Evolutionary conservation across 1,140 invertebrate species (phyloP), one percentile per base, ranked within the genome.

Genomic region (Dufourea novaeangliae): DNA sequence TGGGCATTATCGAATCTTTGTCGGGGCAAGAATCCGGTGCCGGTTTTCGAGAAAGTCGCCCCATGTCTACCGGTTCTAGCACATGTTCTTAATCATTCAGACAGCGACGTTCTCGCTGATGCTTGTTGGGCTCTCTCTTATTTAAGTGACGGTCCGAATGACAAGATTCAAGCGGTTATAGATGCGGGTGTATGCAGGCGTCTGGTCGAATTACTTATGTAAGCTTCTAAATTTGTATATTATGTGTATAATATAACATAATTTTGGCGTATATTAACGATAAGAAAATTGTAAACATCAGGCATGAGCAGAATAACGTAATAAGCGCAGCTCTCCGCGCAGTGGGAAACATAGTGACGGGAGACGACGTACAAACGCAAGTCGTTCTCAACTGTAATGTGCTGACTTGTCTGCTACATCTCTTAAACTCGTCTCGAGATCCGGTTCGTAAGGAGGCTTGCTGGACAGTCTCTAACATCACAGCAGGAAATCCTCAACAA

Each of bases 401-500:
- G 41, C 93, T 99, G 75, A 96, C 96, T 0, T 98, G 96, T 90
- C 93, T 99, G 56, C 93, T 96, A 69, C 95, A 97, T 88, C 93
- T 99, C 37, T 93, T 99, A 57, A 94, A 94, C 57, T 96, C 96
- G 11, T 88, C 94, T 46, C 97, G 97, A 86, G 98, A 99, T 92
- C 95, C 95, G 32, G 96, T 99, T 59, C 94, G 97, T 66, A 99
- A 99, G 93, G 98, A 99, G 93, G 97, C 98, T 8, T 99, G 98
- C 90, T 99, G 98, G 98, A 99, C 98, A 56, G 96, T 99, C 80
- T 99, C 98, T 50, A 99, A 99, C 93, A 99, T 99, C 66, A 99
- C 98, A 4, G 98, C 98, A 68, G 98, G 98, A 62, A 99, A 99
- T 93, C 94, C 96, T 61, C 95, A 96, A 85, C 98, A 99, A 93